Evolutionary conservation across 2,113 vertebrate species (phyloP).

Genomic region (Phylloscopus trochilus): DNA sequence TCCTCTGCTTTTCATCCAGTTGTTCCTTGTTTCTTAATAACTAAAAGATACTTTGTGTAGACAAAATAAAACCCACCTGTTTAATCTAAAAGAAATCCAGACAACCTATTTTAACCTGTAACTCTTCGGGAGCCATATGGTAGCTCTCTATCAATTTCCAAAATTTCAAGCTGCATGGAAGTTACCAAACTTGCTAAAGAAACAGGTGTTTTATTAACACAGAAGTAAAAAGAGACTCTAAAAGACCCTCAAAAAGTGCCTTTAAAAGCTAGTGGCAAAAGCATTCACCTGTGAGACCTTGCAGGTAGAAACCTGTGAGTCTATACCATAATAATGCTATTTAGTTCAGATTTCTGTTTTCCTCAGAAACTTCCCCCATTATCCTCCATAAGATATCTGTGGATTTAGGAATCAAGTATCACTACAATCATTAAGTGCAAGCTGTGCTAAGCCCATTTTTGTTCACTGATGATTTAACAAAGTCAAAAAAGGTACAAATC

Average conservation of each 20-base stretch:
- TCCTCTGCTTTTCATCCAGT: not conserved
- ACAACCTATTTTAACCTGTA: not conserved
- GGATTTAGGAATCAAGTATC: not conserved
- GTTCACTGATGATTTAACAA: not conserved
- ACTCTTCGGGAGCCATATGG: not conserved
- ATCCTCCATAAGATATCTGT: not conserved
- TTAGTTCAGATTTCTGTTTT: not conserved
- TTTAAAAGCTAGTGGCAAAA: not conserved
- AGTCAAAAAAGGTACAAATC: not conserved
- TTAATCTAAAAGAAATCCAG: not conserved
- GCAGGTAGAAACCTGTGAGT: not conserved
- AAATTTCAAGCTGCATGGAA: not conserved
- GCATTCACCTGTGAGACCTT: not conserved
- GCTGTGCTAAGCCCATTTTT: not conserved
- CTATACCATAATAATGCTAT: not conserved
- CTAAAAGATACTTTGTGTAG: not conserved
- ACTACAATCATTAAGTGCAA: not conserved
- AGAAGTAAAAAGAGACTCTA: not conserved
- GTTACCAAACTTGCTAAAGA: not conserved
- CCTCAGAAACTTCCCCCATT: not conserved
- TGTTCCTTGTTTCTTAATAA: not conserved
- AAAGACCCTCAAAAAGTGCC: not conserved
- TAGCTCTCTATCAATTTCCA: not conserved
- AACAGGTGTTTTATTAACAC: not conserved
- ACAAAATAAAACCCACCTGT: not conserved